A percentile compares a stretch with the other conserved stretches of the same genome.
phyloP scores from a whole-genome alignment of 2,797 vertebrate species.

The Nyctalus aviator region DNA sequence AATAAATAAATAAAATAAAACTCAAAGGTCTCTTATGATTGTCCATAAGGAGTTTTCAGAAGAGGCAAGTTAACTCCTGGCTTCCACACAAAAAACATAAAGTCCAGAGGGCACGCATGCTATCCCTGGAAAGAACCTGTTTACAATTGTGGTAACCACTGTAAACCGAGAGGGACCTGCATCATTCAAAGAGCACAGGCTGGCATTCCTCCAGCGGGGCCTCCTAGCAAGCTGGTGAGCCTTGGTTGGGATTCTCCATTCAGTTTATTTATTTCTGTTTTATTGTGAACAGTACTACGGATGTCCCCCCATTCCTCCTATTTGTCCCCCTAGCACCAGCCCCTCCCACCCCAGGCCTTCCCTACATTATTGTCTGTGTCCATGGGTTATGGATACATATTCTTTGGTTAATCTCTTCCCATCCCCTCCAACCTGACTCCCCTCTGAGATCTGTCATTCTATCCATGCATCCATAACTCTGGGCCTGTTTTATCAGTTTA shows the following conservation, averaged over 20 bases:
- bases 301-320: too few relatives aligned
- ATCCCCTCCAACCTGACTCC: too few relatives aligned
- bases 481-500: too few relatives aligned
- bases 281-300: too few relatives aligned
- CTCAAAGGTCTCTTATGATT: conserved; percentile 3
- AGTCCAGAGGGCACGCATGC: neutral
- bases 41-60: neutral
- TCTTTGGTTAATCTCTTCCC: too few relatives aligned
- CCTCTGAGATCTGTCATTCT: too few relatives aligned
- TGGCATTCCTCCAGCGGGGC: neutral
- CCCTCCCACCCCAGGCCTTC: too few relatives aligned
- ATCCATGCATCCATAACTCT: too few relatives aligned
- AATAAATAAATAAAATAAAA: neutral
- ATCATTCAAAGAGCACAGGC: neutral
- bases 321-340: too few relatives aligned
- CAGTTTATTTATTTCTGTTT: too few relatives aligned
- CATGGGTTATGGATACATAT: too few relatives aligned
- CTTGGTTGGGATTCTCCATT: neutral
- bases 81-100: conserved; percentile 48
- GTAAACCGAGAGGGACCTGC: neutral
- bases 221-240: neutral
- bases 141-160: neutral
- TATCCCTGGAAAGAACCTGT: neutral
- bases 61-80: neutral
- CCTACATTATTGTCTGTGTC: too few relatives aligned